These are phyloP conservation scores for Plutomurus gul DNA, from an alignment of 1,140 invertebrate genomes.

Conservation along the genomic window DNA sequence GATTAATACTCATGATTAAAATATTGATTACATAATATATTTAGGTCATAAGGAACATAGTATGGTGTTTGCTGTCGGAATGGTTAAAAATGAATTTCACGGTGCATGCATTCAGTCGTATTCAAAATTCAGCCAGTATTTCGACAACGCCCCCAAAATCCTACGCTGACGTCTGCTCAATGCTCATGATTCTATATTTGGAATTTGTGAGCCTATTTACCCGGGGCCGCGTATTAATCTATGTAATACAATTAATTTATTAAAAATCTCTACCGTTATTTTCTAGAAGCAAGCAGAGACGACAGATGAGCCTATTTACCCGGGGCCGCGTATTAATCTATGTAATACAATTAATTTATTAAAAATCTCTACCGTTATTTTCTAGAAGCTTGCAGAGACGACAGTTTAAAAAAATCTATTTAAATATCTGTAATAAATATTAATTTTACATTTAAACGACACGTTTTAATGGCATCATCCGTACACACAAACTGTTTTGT, in stretches of 20 bases:
- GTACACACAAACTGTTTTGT: too few relatives aligned
- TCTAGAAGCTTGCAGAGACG: too few relatives aligned
- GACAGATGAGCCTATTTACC: background rate
- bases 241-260: background rate
- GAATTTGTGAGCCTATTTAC: background rate
- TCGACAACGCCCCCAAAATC: background rate
- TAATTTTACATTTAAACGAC: too few relatives aligned
- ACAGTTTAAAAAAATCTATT: too few relatives aligned
- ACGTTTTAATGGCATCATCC: too few relatives aligned
- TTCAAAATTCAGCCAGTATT: background rate
- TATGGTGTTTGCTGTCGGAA: background rate
- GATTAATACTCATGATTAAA: background rate
- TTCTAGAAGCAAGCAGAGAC: too few relatives aligned
- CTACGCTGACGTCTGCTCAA: background rate
- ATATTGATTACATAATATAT: background rate
- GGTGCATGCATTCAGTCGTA: background rate
- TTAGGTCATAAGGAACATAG: background rate
- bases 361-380: too few relatives aligned
- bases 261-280: too few relatives aligned
- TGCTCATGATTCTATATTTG: background rate
- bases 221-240: background rate
- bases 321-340: background rate
- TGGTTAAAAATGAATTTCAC: background rate
- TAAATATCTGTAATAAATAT: too few relatives aligned
- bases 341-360: background rate